Evolutionary conservation across 2,888 invertebrate species (phyloP).

Genomic region (Ophion ventricosus): DNA sequence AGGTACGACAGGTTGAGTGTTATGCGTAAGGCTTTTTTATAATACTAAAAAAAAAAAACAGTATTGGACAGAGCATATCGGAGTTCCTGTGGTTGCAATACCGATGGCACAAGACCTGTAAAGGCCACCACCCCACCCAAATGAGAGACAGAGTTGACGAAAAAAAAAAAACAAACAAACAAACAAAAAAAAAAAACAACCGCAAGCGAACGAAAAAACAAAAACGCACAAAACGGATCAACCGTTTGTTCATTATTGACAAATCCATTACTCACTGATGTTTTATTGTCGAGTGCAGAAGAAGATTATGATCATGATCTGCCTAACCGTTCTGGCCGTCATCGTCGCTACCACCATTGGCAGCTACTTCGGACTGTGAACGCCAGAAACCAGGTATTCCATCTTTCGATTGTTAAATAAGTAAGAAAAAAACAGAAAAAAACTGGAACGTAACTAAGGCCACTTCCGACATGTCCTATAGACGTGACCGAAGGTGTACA

Average conservation of each 20-base stretch:
- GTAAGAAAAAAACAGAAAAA: no score
- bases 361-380: slow-evolving; percentile 87
- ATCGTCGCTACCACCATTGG: slow-evolving; percentile 88
- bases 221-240: slow-evolving; percentile 48
- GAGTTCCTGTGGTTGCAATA: slow-evolving; percentile 43
- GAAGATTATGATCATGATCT: slow-evolving; percentile 97
- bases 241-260: slow-evolving; percentile 50
- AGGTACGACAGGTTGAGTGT: slow-evolving; percentile 55
- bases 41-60: slow-evolving; percentile 38
- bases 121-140: slow-evolving; percentile 40
- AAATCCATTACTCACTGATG: slow-evolving; percentile 56
- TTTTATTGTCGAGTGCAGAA: slow-evolving; percentile 88
- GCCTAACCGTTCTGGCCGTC: slow-evolving; percentile 92
- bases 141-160: slow-evolving; percentile 61
- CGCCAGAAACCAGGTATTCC: slow-evolving; percentile 75
- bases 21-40: slow-evolving; percentile 57
- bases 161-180: slow-evolving; percentile 10
- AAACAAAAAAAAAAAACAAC: slow-evolving; percentile 33
- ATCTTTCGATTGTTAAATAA: not conserved
- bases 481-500: no score
- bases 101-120: slow-evolving; percentile 31
- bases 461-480: not conserved
- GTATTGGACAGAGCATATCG: slow-evolving; percentile 71
- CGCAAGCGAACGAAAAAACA: slow-evolving; percentile 12
- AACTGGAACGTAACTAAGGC: not conserved